These are phyloP conservation scores for Geodia barretti DNA, from an alignment of 37 sponge, comb jelly and placozoan genomes.

Conservation along the genomic window DNA sequence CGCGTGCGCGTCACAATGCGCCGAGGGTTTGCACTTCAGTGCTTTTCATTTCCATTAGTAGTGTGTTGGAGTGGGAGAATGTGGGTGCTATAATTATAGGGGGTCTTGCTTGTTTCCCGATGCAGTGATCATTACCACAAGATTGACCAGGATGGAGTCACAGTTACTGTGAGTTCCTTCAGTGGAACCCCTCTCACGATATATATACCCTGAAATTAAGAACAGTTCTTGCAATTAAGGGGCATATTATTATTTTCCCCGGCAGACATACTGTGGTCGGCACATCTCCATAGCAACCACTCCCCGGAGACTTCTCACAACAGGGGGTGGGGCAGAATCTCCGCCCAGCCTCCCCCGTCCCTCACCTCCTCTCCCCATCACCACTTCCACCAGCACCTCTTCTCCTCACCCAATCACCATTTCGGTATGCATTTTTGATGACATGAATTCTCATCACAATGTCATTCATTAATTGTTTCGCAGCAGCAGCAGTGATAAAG, in stretches of 20 bases:
- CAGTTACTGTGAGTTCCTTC: background rate
- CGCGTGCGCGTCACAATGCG: too few relatives aligned
- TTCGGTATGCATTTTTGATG: too few relatives aligned
- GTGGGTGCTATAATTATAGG: too few relatives aligned
- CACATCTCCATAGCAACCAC: constrained; percentile 71
- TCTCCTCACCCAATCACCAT: background rate
- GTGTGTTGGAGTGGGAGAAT: too few relatives aligned
- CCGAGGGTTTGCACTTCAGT: too few relatives aligned
- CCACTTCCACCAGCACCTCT: background rate
- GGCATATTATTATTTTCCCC: background rate
- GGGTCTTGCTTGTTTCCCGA: background rate
- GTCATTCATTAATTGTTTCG: too few relatives aligned
- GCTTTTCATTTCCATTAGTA: too few relatives aligned
- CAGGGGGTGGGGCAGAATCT: background rate
- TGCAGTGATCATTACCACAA: constrained; percentile 57
- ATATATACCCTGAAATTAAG: background rate
- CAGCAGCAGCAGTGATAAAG: background rate
- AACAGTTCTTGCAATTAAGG: background rate
- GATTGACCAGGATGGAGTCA: background rate
- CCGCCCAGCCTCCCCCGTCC: background rate
- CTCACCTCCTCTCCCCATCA: background rate
- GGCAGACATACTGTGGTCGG: constrained; percentile 80
- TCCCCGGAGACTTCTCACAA: constrained; percentile 62
- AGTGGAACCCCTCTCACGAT: background rate
- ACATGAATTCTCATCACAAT: too few relatives aligned